Evolutionary conservation across 2,888 invertebrate genomes (phyloP).

Genomic region (Acleris laterana): DNA sequence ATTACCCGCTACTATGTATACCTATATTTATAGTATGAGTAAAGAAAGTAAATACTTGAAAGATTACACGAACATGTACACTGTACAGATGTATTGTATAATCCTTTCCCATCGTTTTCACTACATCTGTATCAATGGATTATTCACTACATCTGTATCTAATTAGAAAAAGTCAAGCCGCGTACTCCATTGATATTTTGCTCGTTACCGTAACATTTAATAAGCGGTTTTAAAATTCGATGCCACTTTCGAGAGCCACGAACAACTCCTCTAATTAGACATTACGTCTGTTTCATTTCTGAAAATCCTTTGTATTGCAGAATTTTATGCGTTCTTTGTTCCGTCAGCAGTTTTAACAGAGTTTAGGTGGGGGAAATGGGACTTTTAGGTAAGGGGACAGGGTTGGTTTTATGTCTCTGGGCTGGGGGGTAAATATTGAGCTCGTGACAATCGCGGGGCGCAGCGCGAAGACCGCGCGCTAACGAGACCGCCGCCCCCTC

Average conservation of each 20-base stretch:
- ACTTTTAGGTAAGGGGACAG: conserved; percentile 50
- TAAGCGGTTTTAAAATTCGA: conserved; percentile 28
- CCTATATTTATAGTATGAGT: no score
- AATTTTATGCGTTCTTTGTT: conserved; percentile 79
- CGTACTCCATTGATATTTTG: no score
- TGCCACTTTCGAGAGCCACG: conserved; percentile 51
- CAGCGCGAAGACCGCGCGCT: conserved; percentile 65
- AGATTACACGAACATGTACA: no score
- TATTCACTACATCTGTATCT: no score
- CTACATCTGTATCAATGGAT: no score
- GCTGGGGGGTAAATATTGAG: conserved; percentile 58
- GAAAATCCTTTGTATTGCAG: conserved; percentile 79
- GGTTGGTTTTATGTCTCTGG: conserved; percentile 49
- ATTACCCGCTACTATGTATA: no score
- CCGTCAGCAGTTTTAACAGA: conserved; percentile 62
- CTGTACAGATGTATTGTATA: no score
- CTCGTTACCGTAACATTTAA: not conserved
- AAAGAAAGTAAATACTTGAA: no score
- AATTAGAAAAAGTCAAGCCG: no score
- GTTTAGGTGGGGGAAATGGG: conserved; percentile 43
- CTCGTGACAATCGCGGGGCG: conserved; percentile 67
- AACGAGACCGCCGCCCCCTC: conserved; percentile 72
- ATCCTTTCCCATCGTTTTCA: no score
- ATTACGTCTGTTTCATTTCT: conserved; percentile 77
- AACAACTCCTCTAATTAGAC: conserved; percentile 78